Evolutionary conservation across 2,797 vertebrate species (phyloP), one percentile per base, ranked within the genome.

Genomic region (Eleutherodactylus coqui): DNA sequence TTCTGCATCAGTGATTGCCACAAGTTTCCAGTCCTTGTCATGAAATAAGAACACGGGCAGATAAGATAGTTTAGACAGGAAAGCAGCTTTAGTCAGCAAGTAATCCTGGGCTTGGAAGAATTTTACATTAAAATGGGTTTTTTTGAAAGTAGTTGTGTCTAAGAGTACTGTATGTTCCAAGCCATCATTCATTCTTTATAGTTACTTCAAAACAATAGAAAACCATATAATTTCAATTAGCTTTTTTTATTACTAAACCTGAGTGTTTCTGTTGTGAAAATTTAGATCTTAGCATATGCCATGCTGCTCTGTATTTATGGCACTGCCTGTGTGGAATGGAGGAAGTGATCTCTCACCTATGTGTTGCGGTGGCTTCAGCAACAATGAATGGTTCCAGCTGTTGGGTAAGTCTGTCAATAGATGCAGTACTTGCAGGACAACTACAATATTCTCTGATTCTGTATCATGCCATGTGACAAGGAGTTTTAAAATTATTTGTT

Each of bases 51-150:
- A 87, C 86, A 85, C 19, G 27, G 76, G 83, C 29, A 75, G 86
- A 87, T 87, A 84, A 87, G 86, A 84, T 87, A 84, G 77, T 84
- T 85, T 81, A 80, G 82, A 81, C 79, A 81, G 82, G 36, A 87
- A 87, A 87, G 82, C 70, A 85, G 82, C 86, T 87, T 81, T 80
- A 84, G 86, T 87, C 82, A 87, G 76, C 86, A 87, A 87, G 75
- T 87, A 87, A 87, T 87, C 77, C 82, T 7, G 38, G 53, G 49
- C 69, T 84, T 84, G 77, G 69, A 75, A 81, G 55, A 80, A 81
- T 87, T 84, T 72, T 51, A 75, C 77, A 84, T 75, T 24, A 80
- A 79, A 84, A 80, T 87, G 41, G 32, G 13, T 81, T 80, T 86
- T n/a, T 60, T 41, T 69, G 53, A 83, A 87, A 79, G 67, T 29